Base-by-base conservation (phyloP, 2,888 invertebrate species). In the Drosophila helvetica region DNA sequence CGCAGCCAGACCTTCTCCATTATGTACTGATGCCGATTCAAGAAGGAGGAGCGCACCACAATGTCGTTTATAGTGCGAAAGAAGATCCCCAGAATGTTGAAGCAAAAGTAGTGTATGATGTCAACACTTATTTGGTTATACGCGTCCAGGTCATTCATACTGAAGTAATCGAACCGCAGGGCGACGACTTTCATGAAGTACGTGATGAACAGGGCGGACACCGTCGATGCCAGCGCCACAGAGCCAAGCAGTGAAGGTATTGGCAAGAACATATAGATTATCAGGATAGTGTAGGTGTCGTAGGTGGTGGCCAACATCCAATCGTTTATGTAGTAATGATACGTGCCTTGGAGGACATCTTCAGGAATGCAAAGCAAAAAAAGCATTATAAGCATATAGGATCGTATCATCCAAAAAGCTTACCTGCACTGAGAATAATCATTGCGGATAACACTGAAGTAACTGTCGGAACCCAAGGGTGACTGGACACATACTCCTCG, bases 231-330 rank as follows among this genome's bases (percentile, higher is more conserved):
- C 12, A 80, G 7, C 3, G 73, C 0, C 0, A 75, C n/a, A 1
- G 80, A 53, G 3, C 42, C 50, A 3, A 7, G 43, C 6, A 77
- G 43, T 8, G 17, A 17, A n/a, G 73, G 66, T 15, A 80, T 53
- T 0, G 80, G 80, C 3, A 80, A 47, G 51, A 65, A 83, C 33
- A 85, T 51, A 30, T 83, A 83, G n/a, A 83, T 70, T 33, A 73
- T 54, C 46, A 52, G 65, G 4, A 83, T 42, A 0, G 56, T 19
- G 25, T 80, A 86, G 0, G 70, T 57, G 43, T 83, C 80, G 4
- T 62, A 66, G 1, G 51, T 25, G 0, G 64, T 27, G 0, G n/a
- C 43, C 1, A 70, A 6, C 0, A 10, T 12, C 72, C 77, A 72
- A 1, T 52, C 4, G 9, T 69, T 7, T 0, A 0, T 0, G 12